These are phyloP conservation scores for Agonum fuliginosum DNA, from an alignment of 2,888 invertebrate species.

Conservation along the genomic window DNA sequence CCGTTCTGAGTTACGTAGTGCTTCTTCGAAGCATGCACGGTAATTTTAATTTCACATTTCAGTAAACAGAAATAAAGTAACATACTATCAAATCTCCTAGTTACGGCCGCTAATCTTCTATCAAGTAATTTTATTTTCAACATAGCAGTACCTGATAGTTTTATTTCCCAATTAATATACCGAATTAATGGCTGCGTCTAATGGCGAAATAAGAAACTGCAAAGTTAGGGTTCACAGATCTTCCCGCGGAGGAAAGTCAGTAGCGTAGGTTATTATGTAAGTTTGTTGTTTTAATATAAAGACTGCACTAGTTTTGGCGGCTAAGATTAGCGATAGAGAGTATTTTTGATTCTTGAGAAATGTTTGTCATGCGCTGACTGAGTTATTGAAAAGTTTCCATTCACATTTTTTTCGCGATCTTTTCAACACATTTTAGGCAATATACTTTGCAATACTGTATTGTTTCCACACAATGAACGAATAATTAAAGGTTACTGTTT, in stretches of 20 bases:
- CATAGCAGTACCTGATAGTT: constrained; percentile 24
- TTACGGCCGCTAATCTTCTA: background rate
- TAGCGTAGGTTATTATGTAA: constrained; percentile 14
- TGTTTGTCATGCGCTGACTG: background rate
- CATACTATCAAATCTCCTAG: constrained; percentile 9
- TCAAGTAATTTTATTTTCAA: background rate
- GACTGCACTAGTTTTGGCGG: constrained; percentile 18
- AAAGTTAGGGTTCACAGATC: background rate
- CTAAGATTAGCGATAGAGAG: constrained; percentile 8
- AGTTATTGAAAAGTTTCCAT: constrained; percentile 13
- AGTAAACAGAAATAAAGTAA: constrained; percentile 20
- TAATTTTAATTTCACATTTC: constrained; percentile 26
- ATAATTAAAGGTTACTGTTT: no score
- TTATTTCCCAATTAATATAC: constrained; percentile 29
- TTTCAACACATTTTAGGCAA: background rate
- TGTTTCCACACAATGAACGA: no score
- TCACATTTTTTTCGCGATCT: background rate
- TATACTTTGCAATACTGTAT: no score
- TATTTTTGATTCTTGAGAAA: constrained; percentile 7
- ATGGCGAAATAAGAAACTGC: constrained; percentile 20
- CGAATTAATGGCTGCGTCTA: constrained; percentile 16
- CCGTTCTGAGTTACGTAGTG: no score
- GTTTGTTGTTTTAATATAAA: constrained; percentile 31
- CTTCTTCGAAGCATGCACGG: no score
- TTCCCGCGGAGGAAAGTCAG: background rate